phyloP scores from a whole-genome alignment of 2,888 invertebrate species.

The Vannuccia rotundouncinata region DNA sequence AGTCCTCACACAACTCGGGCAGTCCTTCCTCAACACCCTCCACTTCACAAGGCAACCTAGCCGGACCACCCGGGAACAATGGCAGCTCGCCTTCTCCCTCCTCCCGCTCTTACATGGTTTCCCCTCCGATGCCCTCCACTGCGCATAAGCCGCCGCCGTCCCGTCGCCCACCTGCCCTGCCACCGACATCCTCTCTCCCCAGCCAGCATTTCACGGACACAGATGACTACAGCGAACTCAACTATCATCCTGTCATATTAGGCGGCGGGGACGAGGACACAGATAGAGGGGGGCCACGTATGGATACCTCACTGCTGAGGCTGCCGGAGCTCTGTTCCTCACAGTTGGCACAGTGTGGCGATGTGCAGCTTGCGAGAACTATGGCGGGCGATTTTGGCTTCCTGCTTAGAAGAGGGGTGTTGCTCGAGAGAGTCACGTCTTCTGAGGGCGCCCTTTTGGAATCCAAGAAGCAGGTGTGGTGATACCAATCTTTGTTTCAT shows the following conservation, averaged over 20 bases:
- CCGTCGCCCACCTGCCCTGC: neutral
- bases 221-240: neutral
- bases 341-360: neutral
- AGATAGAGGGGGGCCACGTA: neutral
- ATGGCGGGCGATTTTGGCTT: constrained; percentile 88
- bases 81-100: neutral
- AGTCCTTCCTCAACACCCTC: neutral
- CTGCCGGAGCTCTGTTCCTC: neutral
- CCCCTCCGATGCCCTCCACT: neutral
- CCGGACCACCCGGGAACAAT: neutral
- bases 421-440: constrained; percentile 59
- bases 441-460: constrained; percentile 49
- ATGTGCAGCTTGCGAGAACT: constrained; percentile 58
- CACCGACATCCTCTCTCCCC: too few species aligned
- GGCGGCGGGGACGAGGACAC: neutral
- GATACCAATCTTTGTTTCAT: too few species aligned
- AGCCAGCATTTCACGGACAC: too few species aligned
- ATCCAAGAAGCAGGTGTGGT: neutral
- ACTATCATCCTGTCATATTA: neutral
- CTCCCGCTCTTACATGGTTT: neutral
- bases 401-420: constrained; percentile 77
- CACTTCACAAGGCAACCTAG: neutral
- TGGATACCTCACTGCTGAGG: neutral
- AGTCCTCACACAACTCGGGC: neutral
- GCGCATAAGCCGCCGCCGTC: neutral